Percentiles rank a stretch among this genome's conserved stretches.
Conservation (phyloP, 92 coral and sea anemone genomes). For the Porites divaricata region DNA sequence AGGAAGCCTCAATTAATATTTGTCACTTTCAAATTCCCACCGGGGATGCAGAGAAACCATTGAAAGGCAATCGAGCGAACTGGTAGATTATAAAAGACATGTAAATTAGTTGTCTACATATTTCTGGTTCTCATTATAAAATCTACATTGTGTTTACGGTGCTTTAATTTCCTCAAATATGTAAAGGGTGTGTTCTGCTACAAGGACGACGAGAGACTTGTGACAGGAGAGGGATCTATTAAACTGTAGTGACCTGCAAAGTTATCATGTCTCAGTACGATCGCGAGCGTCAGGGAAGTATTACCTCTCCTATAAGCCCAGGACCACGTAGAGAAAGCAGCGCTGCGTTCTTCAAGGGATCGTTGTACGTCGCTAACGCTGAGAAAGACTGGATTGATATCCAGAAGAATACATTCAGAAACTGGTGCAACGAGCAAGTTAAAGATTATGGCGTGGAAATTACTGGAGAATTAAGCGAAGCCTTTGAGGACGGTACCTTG, state of each 20-base stretch:
- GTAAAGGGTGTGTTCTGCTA: constrained; percentile 50
- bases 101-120: constrained; percentile 48
- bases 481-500: constrained; percentile 88
- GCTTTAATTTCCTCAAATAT: constrained; percentile 50
- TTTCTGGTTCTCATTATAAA: constrained; percentile 19
- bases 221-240: background rate
- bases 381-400: constrained; percentile 95
- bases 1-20: constrained; percentile 57
- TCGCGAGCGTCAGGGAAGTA: constrained; percentile 1
- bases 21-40: constrained; percentile 44
- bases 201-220: background rate
- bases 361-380: constrained; percentile 72
- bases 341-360: constrained; percentile 66
- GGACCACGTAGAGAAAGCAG: constrained; percentile 38
- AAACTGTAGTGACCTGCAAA: background rate
- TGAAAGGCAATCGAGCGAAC: constrained; percentile 29
- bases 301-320: constrained; percentile 14
- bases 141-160: constrained; percentile 48
- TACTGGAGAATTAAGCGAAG: constrained; percentile 71
- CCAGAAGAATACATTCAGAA: constrained; percentile 90
- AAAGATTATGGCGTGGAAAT: constrained; percentile 75
- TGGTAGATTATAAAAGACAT: constrained; percentile 6
- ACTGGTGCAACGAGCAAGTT: constrained; percentile 92
- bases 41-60: constrained; percentile 30
- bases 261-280: constrained; percentile 1